Evolutionary conservation across 2,113 vertebrate species (phyloP).

Genomic region (Collichthys lucidus): DNA sequence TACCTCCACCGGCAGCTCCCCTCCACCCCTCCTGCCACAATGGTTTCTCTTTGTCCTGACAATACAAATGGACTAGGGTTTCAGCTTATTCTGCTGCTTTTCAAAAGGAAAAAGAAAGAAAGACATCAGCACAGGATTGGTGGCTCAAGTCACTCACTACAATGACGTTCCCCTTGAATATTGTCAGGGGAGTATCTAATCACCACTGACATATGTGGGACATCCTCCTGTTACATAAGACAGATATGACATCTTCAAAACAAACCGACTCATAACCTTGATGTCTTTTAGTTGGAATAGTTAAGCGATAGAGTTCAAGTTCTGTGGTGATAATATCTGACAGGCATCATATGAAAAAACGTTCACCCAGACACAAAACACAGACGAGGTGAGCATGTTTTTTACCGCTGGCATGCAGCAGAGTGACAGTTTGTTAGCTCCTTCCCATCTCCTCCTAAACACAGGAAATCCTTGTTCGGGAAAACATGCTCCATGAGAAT

Average conservation of each 20-base stretch:
- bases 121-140: slow-evolving; percentile 83
- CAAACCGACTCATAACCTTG: not conserved
- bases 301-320: not conserved
- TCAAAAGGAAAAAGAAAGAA: slow-evolving; percentile 82
- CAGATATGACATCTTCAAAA: slow-evolving; percentile 31
- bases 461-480: slow-evolving; percentile 67
- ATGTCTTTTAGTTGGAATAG: not conserved
- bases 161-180: slow-evolving; percentile 71
- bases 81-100: slow-evolving; percentile 86
- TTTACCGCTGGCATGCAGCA: slow-evolving; percentile 41
- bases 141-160: slow-evolving; percentile 70
- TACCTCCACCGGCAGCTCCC: slow-evolving; percentile 67
- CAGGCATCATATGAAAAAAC: slow-evolving; percentile 17
- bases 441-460: slow-evolving; percentile 53
- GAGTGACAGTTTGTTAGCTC: slow-evolving; percentile 39
- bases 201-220: slow-evolving; percentile 57
- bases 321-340: slow-evolving; percentile 11
- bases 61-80: slow-evolving; percentile 85
- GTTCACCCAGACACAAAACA: slow-evolving; percentile 17
- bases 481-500: slow-evolving; percentile 40
- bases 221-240: slow-evolving; percentile 47
- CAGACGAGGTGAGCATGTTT: slow-evolving; percentile 15
- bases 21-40: slow-evolving; percentile 71
- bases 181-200: slow-evolving; percentile 63
- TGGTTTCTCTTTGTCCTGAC: slow-evolving; percentile 80